Base-by-base conservation (phyloP, 2,113 vertebrate genomes). In the Canis aureus region DNA sequence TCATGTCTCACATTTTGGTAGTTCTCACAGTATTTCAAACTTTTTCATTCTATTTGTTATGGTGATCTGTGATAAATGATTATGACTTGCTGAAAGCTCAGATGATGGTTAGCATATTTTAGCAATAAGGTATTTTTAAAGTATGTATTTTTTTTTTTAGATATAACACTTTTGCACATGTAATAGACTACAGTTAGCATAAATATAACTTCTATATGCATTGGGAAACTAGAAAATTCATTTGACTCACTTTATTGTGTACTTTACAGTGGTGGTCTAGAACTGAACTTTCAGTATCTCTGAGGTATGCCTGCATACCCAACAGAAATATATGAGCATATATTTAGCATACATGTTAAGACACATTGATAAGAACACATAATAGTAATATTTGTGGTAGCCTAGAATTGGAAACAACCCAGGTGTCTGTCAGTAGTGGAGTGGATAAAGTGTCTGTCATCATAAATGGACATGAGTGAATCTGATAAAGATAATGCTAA, bases 401-500 rank as follows among this genome's bases (percentile, higher is more conserved):
- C 64, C 38, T 22, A 29, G 22, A 20, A 73, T 17, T 86, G 35
- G 49, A n/a, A n/a, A 11, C 53, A 64, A 17, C 2, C 35, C 20
- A 2, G 2, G 11, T 27, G 25, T n/a, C 27, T 49, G 0, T 35
- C 55, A 69, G 1, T 1, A 13, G 1, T 10, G 3, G 5, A 53
- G 60, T 79, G 8, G 62, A 11, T 60, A 51, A n/a, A 22, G 66
- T 13, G 29, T 53, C 71, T 60, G 23, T 49, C 4, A 0, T 51
- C 73, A 0, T 81, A 17, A 13, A 67, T 71, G 91, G 66, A 64
- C 12, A 17, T 10, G 64, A n/a, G 10, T 12, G 55, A 73, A 16
- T 10, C 49, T 76, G 32, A 10, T 29, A 20, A 49, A 51, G 35
- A 15, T 32, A 25, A 9, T 32, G 8, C 27, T 16, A 1, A 64